Percentiles rank a stretch among this genome's conserved stretches.
These are phyloP conservation scores for Brenthis hecate DNA, from an alignment of 2,888 invertebrate species.

Conservation along the genomic window DNA sequence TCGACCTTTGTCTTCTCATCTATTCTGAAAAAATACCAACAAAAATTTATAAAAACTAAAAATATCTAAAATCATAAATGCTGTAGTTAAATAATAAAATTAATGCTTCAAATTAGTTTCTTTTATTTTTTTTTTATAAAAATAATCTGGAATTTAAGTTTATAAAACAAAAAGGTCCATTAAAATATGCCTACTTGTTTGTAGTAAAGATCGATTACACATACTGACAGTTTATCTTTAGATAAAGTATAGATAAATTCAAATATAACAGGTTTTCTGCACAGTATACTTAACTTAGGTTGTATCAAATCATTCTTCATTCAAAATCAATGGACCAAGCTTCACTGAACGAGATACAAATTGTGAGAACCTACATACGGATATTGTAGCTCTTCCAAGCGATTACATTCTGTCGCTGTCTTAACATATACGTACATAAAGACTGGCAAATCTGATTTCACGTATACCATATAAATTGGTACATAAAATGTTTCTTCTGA, in stretches of 20 bases:
- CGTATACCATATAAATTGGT: not conserved
- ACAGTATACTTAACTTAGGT: not conserved
- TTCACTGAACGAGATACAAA: slow-evolving; percentile 9
- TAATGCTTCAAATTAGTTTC: no score
- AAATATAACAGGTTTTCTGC: not conserved
- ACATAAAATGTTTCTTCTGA: not conserved
- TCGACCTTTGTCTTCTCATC: no score
- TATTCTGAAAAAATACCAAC: no score
- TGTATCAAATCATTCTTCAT: slow-evolving; percentile 4
- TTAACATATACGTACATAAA: not conserved
- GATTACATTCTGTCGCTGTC: slow-evolving; percentile 9
- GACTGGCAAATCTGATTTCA: slow-evolving; percentile 9
- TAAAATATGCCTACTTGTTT: no score
- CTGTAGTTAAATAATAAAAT: no score
- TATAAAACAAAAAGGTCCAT: no score
- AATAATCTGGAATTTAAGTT: no score
- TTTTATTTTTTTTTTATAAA: no score
- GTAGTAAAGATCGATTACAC: no score
- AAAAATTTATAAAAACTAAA: no score
- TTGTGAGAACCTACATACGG: slow-evolving; percentile 6
- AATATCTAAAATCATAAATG: no score
- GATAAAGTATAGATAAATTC: not conserved
- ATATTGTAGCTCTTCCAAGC: slow-evolving; percentile 15
- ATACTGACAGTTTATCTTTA: no score
- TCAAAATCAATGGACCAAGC: slow-evolving; percentile 9